Percentiles rank a stretch among this genome's conserved stretches.
These are phyloP conservation scores for Erpornis zantholeuca DNA, from an alignment of 2,113 vertebrate genomes.

Conservation along the genomic window DNA sequence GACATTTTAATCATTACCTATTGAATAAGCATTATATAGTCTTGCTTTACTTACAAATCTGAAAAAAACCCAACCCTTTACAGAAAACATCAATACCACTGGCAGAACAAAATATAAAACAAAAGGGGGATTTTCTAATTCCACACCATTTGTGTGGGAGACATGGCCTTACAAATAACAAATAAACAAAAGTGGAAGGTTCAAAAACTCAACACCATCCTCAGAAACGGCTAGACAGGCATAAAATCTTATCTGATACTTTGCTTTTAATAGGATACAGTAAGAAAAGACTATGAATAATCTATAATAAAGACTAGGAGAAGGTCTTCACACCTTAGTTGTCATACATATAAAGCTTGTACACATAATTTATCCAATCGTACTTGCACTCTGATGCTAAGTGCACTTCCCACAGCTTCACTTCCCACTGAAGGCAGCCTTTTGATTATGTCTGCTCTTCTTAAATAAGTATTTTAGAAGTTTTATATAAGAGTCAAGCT, in stretches of 20 bases:
- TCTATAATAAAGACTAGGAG: background rate
- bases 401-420: background rate
- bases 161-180: background rate
- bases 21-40: background rate
- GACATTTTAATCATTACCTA: background rate
- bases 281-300: background rate
- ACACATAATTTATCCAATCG: rapidly evolving
- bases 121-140: background rate
- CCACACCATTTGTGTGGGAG: background rate
- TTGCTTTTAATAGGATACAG: background rate
- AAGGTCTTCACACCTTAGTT: background rate
- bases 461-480: background rate
- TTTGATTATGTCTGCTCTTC: background rate
- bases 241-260: background rate
- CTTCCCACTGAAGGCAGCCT: background rate
- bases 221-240: background rate
- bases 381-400: background rate
- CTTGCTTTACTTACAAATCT: background rate
- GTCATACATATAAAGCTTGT: background rate
- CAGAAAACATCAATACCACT: background rate
- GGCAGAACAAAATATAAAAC: background rate
- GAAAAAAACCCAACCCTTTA: background rate
- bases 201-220: background rate
- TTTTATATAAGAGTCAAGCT: background rate
- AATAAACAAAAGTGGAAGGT: background rate